Evolutionary conservation across 2,113 vertebrate species (phyloP).

Genomic region (Oreochromis tanganicae): DNA sequence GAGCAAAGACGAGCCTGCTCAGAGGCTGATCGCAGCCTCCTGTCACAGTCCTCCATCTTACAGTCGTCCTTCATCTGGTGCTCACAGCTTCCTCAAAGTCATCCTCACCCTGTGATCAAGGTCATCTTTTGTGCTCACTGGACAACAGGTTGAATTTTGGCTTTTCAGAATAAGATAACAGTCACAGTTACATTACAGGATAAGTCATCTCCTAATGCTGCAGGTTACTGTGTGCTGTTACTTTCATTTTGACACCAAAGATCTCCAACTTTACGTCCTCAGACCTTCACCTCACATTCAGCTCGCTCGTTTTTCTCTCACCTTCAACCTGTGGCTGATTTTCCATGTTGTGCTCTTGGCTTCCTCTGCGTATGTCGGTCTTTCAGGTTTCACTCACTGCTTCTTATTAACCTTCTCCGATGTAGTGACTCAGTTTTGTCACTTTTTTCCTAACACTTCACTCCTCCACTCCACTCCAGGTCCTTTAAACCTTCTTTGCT

Average conservation of each 20-base stretch:
- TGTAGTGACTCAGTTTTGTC: background rate
- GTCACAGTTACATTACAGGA: background rate
- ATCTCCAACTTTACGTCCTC: background rate
- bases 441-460: background rate
- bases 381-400: background rate
- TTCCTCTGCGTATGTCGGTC: background rate
- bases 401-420: background rate
- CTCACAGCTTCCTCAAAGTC: background rate
- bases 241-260: background rate
- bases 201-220: background rate
- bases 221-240: background rate
- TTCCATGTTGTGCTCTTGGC: background rate
- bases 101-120: background rate
- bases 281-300: background rate
- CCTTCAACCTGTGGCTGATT: background rate
- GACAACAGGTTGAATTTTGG: background rate
- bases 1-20: background rate
- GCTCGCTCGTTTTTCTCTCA: background rate
- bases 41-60: background rate
- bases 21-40: background rate
- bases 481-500: background rate
- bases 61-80: fast-evolving
- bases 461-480: background rate
- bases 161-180: fast-evolving
- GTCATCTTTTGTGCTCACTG: background rate